phyloP scores from a whole-genome alignment of 1,140 invertebrate genomes.

The Drosophila arawakana region DNA sequence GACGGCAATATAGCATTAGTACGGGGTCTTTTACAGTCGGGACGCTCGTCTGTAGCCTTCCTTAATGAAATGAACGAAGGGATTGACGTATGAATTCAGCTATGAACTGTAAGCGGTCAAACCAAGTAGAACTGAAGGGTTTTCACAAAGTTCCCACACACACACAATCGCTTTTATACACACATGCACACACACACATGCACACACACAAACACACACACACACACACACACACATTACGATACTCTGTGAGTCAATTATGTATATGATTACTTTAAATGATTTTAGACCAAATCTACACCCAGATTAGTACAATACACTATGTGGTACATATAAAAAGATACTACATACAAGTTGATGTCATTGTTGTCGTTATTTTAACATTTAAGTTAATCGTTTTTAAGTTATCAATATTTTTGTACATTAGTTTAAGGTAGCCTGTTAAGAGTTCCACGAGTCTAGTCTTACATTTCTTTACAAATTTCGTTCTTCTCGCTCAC shows the following conservation, averaged over 20 bases:
- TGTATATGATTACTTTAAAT: slow-evolving; percentile 45
- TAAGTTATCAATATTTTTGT: slow-evolving; percentile 79
- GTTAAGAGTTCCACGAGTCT: slow-evolving; percentile 60
- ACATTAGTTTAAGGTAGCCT: slow-evolving; percentile 73
- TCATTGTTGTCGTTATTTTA: slow-evolving; percentile 61
- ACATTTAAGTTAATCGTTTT: slow-evolving; percentile 64
- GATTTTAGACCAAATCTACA: slow-evolving; percentile 32
- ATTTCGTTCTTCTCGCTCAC: slow-evolving; percentile 11
- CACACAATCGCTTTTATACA: not conserved
- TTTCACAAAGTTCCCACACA: not conserved
- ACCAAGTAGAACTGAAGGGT: no score
- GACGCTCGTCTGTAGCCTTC: no score
- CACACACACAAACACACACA: slow-evolving; percentile 5
- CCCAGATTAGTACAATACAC: not conserved
- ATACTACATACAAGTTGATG: slow-evolving; percentile 51
- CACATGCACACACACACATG: not conserved
- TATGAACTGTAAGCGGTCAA: no score
- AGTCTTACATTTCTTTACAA: slow-evolving; percentile 37
- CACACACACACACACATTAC: slow-evolving; percentile 9
- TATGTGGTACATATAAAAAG: slow-evolving; percentile 32
- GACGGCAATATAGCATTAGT: no score
- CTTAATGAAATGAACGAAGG: no score
- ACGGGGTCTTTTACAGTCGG: no score
- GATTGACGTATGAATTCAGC: no score
- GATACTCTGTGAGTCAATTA: slow-evolving; percentile 77